Conservation (phyloP, 2,797 vertebrate genomes). For the Sebastes hopkinsi region DNA sequence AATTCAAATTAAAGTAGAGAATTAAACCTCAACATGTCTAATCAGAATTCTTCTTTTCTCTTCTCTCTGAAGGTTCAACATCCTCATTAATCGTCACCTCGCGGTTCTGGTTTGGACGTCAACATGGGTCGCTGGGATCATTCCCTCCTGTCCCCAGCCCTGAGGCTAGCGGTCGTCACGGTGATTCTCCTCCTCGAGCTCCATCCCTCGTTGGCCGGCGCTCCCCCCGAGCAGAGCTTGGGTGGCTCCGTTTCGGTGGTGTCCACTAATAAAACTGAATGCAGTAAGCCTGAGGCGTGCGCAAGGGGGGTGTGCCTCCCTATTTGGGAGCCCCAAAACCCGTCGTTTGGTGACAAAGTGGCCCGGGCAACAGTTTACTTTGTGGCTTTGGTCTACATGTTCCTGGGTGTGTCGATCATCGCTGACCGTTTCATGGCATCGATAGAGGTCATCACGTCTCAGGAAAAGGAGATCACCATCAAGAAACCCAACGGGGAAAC, state of each 20-base stretch:
- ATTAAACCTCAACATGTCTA: background rate
- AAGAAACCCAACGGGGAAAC: constrained; percentile 98
- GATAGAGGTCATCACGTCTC: constrained; percentile 99
- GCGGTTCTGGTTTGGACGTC: constrained; percentile 38
- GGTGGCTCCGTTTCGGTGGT: constrained; percentile 78
- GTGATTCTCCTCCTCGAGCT: constrained; percentile 82
- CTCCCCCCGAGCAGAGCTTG: constrained; percentile 61
- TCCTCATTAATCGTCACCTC: constrained; percentile 4
- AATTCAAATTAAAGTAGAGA: background rate
- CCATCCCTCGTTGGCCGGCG: constrained; percentile 74
- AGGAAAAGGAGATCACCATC: constrained; percentile 98
- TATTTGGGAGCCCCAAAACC: constrained; percentile 95
- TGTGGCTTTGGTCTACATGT: constrained; percentile 98
- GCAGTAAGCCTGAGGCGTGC: constrained; percentile 87
- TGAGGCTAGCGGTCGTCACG: constrained; percentile 80
- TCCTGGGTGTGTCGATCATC: constrained; percentile 98
- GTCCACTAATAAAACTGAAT: constrained; percentile 80
- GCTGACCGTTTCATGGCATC: constrained; percentile 99
- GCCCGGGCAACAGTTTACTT: constrained; percentile 97
- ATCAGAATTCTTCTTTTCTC: constrained; percentile 9
- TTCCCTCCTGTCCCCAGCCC: constrained; percentile 72
- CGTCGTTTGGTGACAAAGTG: constrained; percentile 96
- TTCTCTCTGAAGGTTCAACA: constrained; percentile 54
- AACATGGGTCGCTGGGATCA: constrained; percentile 82
- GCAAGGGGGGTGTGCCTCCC: constrained; percentile 91